Evolutionary conservation across 2,113 vertebrate genomes (phyloP), one percentile per base, ranked within the genome.

Genomic region (Macroglossus sobrinus): DNA sequence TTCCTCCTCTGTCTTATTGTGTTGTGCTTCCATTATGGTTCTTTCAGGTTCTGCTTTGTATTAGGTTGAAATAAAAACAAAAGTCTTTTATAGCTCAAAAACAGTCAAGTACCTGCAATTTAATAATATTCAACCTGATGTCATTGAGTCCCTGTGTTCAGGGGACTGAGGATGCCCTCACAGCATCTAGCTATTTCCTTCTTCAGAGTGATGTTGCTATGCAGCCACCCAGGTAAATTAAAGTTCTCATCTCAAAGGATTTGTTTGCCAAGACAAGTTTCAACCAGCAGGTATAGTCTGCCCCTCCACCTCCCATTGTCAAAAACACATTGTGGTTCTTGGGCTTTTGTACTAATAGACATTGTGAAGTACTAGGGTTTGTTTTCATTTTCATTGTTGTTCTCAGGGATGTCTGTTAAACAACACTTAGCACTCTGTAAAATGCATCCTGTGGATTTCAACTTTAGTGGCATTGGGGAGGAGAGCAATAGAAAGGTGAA

Each of bases 21-120:
- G 11, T 82, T 92, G n/a, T 95, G 80, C 14, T 92, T 93, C 47
- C 47, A 72, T 40, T 66, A 30, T 76, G 40, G 18, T 43, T 68
- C n/a, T 72, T 92, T 78, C 28, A 57, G 89, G 61, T 88, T 97
- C 40, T 89, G 35, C 19, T 69, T 91, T 82, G 26, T 89, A 69
- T 91, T 89, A 53, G 35, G 7, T 81, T 92, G 55, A 85, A 69
- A 35, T 33, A 55, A 63, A 66, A 35, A 79, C 76, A 84, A 89
- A 12, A 68, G 59, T 35, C 92, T 96, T 81, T 33, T 72, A 43
- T 38, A 89, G 33, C 11, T 94, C 92, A 78, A 76, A 94, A 85
- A 15, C 19, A 81, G 64, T 63, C 55, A 85, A 72, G 57, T 85
- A 71, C 72, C 33, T 80, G 13, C 35, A 55, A 47, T 71, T 88